Evolutionary conservation across 2,797 vertebrate species (phyloP).

Genomic region (Chaunax sp.): DNA sequence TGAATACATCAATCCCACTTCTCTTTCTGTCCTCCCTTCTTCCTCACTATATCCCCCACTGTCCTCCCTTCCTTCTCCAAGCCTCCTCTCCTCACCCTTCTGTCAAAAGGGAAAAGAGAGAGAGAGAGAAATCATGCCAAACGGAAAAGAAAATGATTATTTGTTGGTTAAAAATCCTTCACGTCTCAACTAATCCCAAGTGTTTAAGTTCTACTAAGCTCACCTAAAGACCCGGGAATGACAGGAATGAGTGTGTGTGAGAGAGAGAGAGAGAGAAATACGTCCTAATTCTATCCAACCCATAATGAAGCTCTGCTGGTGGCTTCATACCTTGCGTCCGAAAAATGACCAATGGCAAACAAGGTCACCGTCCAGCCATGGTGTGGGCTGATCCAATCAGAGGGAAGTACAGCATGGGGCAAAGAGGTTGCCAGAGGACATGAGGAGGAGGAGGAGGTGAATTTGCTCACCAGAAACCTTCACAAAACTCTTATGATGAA

Average conservation of each 20-base stretch:
- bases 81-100: constrained; percentile 8
- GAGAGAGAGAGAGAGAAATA: neutral
- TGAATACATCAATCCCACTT: constrained; percentile 7
- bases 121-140: constrained; percentile 45
- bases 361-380: constrained; percentile 58
- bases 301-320: constrained; percentile 48
- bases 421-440: constrained; percentile 51
- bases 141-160: constrained; percentile 61
- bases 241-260: constrained; percentile 29
- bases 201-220: constrained; percentile 68
- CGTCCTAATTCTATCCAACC: no score
- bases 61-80: constrained; percentile 4
- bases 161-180: constrained; percentile 65
- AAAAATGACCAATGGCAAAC: constrained; percentile 67
- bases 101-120: constrained; percentile 27
- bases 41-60: constrained; percentile 10
- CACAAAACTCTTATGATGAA: constrained; percentile 52
- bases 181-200: constrained; percentile 67
- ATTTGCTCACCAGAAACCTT: constrained; percentile 34
- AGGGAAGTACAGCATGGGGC: constrained; percentile 32
- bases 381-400: constrained; percentile 77
- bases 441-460: constrained; percentile 17
- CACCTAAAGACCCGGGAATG: constrained; percentile 47
- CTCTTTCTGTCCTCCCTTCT: neutral
- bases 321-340: constrained; percentile 63